Evolutionary conservation across 2,113 vertebrate genomes (phyloP).

Genomic region (Tragelaphus imberbis): DNA sequence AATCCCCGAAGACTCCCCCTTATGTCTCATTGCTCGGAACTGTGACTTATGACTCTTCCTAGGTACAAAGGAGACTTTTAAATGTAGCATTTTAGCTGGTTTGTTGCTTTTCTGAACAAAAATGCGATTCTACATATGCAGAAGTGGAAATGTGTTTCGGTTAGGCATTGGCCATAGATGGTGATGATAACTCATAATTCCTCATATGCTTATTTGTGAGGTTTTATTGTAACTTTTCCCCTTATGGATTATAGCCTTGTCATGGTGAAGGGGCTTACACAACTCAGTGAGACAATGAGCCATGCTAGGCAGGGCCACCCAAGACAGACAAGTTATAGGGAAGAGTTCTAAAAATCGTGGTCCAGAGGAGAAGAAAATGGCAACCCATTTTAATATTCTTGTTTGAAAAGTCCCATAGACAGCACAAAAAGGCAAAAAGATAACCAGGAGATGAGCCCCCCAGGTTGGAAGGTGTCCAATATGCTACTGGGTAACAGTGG

Average conservation of each 20-base stretch:
- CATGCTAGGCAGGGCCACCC: background rate
- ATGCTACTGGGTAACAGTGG: background rate
- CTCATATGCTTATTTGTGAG: background rate
- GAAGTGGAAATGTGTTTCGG: background rate
- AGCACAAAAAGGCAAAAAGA: background rate
- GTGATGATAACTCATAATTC: background rate
- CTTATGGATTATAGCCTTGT: background rate
- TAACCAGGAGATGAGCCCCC: background rate
- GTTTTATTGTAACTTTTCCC: background rate
- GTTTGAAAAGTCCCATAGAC: background rate
- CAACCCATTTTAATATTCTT: background rate
- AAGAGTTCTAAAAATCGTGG: background rate
- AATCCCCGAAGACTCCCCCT: background rate
- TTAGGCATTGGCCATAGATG: background rate
- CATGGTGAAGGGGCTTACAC: background rate
- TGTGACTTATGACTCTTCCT: background rate
- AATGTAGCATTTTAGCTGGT: background rate
- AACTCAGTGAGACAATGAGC: background rate
- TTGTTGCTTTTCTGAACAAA: background rate
- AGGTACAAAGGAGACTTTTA: background rate
- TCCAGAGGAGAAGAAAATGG: background rate
- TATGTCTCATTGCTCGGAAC: background rate
- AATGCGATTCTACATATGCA: background rate
- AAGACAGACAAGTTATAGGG: background rate
- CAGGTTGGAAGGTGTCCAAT: background rate